A percentile compares a stretch with the other conserved stretches of the same genome.
phyloP scores from a whole-genome alignment of 2,888 invertebrate species.

The Oligia strigilis region DNA sequence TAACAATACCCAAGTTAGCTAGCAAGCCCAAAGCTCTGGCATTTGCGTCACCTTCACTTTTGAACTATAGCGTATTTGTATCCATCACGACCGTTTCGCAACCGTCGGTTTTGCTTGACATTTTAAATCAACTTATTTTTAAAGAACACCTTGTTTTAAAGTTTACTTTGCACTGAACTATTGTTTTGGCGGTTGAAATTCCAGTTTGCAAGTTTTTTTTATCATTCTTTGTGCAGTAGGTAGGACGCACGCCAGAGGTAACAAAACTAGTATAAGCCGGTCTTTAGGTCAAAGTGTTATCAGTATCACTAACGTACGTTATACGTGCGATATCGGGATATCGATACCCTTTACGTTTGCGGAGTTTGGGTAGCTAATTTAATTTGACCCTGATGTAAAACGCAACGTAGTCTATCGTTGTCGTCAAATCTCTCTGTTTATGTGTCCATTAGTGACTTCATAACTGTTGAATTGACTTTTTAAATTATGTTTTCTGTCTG shows the following conservation, averaged over 20 bases:
- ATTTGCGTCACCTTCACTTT: slow-evolving; percentile 83
- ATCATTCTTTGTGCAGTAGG: background rate
- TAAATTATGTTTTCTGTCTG: background rate
- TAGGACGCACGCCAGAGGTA: background rate
- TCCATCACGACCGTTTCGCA: slow-evolving; percentile 58
- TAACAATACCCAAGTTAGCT: slow-evolving; percentile 37
- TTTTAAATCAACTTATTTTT: slow-evolving; percentile 26
- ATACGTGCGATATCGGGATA: no score
- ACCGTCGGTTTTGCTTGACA: slow-evolving; percentile 25
- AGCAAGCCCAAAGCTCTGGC: slow-evolving; percentile 63
- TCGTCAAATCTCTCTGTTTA: background rate
- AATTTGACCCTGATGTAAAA: no score
- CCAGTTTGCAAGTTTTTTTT: background rate
- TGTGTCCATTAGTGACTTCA: no score
- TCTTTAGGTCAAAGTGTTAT: background rate
- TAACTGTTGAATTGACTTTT: background rate
- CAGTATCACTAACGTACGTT: no score
- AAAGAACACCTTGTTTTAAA: background rate
- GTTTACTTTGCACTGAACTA: background rate
- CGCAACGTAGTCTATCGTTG: no score
- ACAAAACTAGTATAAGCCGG: background rate
- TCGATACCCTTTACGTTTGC: no score
- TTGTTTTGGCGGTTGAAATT: background rate
- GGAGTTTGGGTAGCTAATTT: no score
- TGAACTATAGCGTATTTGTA: slow-evolving; percentile 71